These are phyloP conservation scores for Sebastes kiyomatsui DNA, from an alignment of 2,797 vertebrate genomes.

Conservation along the genomic window DNA sequence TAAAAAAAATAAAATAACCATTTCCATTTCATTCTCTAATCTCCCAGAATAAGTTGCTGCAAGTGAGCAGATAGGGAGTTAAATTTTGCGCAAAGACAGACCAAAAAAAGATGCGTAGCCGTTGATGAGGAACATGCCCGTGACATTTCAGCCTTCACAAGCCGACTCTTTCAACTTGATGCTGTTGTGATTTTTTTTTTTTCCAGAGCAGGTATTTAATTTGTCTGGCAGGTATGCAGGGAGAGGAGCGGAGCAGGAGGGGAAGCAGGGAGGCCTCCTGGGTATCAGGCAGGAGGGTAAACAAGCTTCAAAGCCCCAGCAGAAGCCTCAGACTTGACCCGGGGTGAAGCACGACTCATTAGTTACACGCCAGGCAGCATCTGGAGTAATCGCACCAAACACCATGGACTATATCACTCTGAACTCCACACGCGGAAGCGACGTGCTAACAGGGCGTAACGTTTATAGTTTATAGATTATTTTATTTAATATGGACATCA, in stretches of 20 bases:
- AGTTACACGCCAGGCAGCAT: slow-evolving; percentile 68
- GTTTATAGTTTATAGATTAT: background rate
- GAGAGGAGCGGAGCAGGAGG: slow-evolving; percentile 1
- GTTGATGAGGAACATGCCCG: slow-evolving; percentile 10
- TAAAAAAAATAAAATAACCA: background rate
- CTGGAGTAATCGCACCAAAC: slow-evolving; percentile 60
- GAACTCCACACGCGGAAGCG: slow-evolving; percentile 7
- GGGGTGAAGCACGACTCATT: slow-evolving; percentile 71
- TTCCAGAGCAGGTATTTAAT: slow-evolving; percentile 54
- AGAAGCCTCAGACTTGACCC: slow-evolving; percentile 73
- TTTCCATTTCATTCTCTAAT: slow-evolving; percentile 12
- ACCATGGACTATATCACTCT: slow-evolving; percentile 33
- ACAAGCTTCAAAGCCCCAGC: slow-evolving; percentile 76
- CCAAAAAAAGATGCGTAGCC: background rate
- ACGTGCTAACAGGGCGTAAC: background rate
- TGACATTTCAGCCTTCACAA: slow-evolving; percentile 18
- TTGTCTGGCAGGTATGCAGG: slow-evolving; percentile 53
- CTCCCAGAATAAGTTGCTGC: background rate
- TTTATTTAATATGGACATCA: too few relatives aligned
- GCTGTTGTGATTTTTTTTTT: slow-evolving; percentile 2
- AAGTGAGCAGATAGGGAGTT: background rate
- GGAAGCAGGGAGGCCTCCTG: slow-evolving; percentile 49
- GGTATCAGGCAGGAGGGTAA: slow-evolving; percentile 68
- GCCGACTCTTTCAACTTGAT: slow-evolving; percentile 25
- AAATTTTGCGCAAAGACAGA: background rate